A percentile compares a stretch with the other conserved stretches of the same genome.
Conservation (phyloP, 1,140 invertebrate genomes). For the Lerema accius region DNA sequence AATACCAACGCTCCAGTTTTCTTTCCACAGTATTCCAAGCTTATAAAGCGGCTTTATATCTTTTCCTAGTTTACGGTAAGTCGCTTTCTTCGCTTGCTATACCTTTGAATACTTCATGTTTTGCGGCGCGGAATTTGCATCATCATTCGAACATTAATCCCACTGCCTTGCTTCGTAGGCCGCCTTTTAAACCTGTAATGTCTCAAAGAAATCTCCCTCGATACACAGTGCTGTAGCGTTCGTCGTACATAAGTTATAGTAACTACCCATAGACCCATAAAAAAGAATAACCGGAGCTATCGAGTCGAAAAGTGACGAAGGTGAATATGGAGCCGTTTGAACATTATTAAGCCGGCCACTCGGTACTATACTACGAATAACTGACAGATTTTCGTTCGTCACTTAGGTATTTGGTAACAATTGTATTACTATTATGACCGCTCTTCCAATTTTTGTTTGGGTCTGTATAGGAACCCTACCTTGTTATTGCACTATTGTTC, state of each 20-base stretch:
- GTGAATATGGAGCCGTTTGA: too few relatives aligned
- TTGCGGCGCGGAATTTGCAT: constrained; percentile 17
- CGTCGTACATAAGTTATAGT: not conserved
- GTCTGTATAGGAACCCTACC: too few relatives aligned
- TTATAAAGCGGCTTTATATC: not conserved
- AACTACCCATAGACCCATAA: too few relatives aligned
- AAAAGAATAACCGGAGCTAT: too few relatives aligned
- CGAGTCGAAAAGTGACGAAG: too few relatives aligned
- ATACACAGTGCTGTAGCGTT: constrained; percentile 2
- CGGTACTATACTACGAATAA: too few relatives aligned
- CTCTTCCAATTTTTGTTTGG: too few relatives aligned
- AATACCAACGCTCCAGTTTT: not conserved
- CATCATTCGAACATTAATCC: constrained; percentile 31
- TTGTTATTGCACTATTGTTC: too few relatives aligned
- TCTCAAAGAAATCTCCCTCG: constrained; percentile 8
- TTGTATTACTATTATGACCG: too few relatives aligned
- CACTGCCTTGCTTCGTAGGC: constrained; percentile 14
- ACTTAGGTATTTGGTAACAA: too few relatives aligned
- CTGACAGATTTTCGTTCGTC: too few relatives aligned
- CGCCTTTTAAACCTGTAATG: constrained; percentile 28
- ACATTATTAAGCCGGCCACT: too few relatives aligned
- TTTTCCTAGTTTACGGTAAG: not conserved
- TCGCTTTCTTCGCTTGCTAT: not conserved
- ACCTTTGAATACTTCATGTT: constrained; percentile 8
- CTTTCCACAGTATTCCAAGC: not conserved